Evolutionary conservation across 1,140 invertebrate genomes (phyloP).

Genomic region (Megathymus violae): DNA sequence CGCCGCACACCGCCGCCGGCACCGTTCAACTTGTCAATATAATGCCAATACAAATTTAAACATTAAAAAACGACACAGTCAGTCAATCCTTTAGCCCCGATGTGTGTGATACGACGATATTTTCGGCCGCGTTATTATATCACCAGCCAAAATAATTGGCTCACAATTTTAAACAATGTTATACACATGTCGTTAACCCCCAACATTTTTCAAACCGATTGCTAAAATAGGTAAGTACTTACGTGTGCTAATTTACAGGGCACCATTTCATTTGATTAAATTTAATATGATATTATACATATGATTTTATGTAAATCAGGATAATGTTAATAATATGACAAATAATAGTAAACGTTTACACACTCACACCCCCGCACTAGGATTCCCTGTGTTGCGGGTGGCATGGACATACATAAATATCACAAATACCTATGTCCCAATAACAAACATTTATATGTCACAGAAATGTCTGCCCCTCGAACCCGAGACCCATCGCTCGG

Average conservation of each 20-base stretch:
- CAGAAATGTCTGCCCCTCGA: too few relatives aligned
- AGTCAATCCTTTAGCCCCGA: background rate
- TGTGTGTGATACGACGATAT: background rate
- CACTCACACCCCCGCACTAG: too few relatives aligned
- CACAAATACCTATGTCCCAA: too few relatives aligned
- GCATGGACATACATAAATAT: too few relatives aligned
- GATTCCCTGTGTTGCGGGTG: too few relatives aligned
- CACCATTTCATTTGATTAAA: background rate
- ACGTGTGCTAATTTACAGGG: background rate
- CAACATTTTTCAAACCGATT: background rate
- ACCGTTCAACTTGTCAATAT: slow-evolving; percentile 20
- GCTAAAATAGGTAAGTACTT: background rate
- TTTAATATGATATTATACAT: too few relatives aligned
- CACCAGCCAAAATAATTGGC: slow-evolving; percentile 13
- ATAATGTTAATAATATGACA: too few relatives aligned
- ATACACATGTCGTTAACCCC: slow-evolving; percentile 16
- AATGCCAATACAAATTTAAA: background rate
- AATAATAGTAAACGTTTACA: too few relatives aligned
- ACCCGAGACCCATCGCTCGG: too few relatives aligned
- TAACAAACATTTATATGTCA: too few relatives aligned
- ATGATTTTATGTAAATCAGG: too few relatives aligned
- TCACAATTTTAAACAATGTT: slow-evolving; percentile 18
- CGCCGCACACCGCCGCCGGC: slow-evolving; percentile 17
- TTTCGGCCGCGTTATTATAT: slow-evolving; percentile 6
- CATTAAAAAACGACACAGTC: background rate